Evolutionary conservation across 2,113 vertebrate species (phyloP).

Genomic region (Heliornis fulica): DNA sequence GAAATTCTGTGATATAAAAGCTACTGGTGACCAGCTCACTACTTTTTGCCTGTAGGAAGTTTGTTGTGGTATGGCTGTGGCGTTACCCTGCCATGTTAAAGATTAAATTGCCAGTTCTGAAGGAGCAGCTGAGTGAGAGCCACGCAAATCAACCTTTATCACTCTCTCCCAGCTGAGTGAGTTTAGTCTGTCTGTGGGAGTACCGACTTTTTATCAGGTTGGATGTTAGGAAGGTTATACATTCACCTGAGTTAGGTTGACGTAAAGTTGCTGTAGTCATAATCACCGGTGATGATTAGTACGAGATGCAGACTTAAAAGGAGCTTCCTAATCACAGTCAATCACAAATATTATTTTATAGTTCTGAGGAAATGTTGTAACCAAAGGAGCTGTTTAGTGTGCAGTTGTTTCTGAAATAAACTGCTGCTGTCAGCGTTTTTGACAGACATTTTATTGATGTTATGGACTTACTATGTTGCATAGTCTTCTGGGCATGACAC

Average conservation of each 20-base stretch:
- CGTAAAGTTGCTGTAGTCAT: background rate
- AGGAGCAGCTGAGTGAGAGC: background rate
- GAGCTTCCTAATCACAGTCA: background rate
- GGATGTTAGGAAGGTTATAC: background rate
- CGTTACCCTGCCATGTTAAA: background rate
- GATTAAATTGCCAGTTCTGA: background rate
- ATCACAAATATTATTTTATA: background rate
- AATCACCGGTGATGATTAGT: background rate
- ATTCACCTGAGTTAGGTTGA: background rate
- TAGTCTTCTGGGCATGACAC: background rate
- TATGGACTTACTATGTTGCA: background rate
- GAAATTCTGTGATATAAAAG: background rate
- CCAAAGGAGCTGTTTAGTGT: background rate
- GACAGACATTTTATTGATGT: background rate
- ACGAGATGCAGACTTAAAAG: background rate
- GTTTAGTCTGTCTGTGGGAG: background rate
- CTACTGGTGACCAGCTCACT: background rate
- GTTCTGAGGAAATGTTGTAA: background rate
- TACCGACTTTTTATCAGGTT: background rate
- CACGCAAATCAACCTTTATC: background rate
- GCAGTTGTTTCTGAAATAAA: background rate
- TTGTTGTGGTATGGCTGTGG: background rate
- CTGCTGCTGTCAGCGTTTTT: background rate
- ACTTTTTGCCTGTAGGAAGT: background rate
- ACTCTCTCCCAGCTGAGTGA: background rate